Base-by-base conservation (phyloP, 2,797 vertebrate species). In the Esox lucius region DNA sequence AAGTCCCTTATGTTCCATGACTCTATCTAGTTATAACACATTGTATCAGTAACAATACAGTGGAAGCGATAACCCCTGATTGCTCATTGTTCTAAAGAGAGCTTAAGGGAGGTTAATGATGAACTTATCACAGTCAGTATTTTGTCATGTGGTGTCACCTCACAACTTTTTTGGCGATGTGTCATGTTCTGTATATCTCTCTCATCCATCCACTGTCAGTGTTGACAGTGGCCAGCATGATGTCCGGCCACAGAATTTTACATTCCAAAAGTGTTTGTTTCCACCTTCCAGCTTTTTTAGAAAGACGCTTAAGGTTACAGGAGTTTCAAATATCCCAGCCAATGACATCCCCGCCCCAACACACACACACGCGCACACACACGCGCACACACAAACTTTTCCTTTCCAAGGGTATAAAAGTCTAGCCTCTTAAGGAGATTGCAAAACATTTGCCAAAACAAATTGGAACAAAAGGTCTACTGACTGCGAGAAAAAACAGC, bases 311-410 rank as follows among this genome's bases (percentile, higher is more conserved):
- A 53, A 53, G 3, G 51, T 19, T 53, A 53, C 53, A 56, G 53
- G 53, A 56, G 53, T n/a, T 56, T 56, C 53, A 56, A 56, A 56
- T 56, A 22, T 56, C 53, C 53, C 56, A 56, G 53, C 53, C n/a
- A 56, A 56, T 22, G 19, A 8, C 53, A 56, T n/a, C 53, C 53
- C 53, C n/a, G 22, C n/a, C 53, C 53, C n/a, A 22, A 22, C 6
- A 2, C 51, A 17, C 51, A 6, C 7, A 56, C 51, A 39, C 35
- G 39, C 35, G 7, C 35, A 39, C 35, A 39, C 7, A 3, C 35
- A 39, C 35, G 7, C 35, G 46, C 7, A 8, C 42, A 42, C 42
- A 42, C 42, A 46, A 9, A 12, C n/a, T 24, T 22, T 59, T 59
- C 53, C 22, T 59, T 22, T 24, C 9, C n/a, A 24, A 59, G 53